A percentile compares a stretch with the other conserved stretches of the same genome.
These are phyloP conservation scores for Lycaena phlaeas DNA, from an alignment of 2,888 invertebrate genomes.

Conservation along the genomic window DNA sequence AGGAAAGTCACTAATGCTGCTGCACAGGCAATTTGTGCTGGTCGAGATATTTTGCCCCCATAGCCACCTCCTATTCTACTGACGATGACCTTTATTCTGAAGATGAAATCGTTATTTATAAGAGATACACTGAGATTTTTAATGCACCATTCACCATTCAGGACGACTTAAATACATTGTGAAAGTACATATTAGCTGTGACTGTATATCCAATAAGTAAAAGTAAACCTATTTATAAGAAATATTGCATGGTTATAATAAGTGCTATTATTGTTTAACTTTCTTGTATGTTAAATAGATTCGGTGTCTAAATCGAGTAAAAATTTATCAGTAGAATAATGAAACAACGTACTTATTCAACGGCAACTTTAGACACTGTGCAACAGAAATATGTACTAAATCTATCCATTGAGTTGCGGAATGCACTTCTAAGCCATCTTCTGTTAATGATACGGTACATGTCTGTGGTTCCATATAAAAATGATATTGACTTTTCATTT, in stretches of 20 bases:
- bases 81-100: conserved; percentile 74
- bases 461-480: conserved; percentile 83
- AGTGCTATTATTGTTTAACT: too few relatives aligned
- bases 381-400: conserved; percentile 69
- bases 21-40: conserved; percentile 69
- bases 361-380: conserved; percentile 68
- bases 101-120: too few relatives aligned
- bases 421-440: conserved; percentile 80
- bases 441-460: conserved; percentile 76
- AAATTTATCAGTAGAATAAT: too few relatives aligned
- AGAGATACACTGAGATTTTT: too few relatives aligned
- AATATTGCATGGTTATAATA: too few relatives aligned
- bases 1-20: conserved; percentile 75
- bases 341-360: conserved; percentile 66
- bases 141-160: too few relatives aligned
- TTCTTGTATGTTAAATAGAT: too few relatives aligned
- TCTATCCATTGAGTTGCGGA: conserved; percentile 78
- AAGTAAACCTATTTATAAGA: too few relatives aligned
- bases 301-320: too few relatives aligned
- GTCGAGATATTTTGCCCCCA: conserved; percentile 76
- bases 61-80: conserved; percentile 77
- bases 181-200: too few relatives aligned
- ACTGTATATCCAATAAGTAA: too few relatives aligned
- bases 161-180: too few relatives aligned
- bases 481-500: conserved; percentile 79